Evolutionary conservation across 2,888 invertebrate genomes (phyloP).

Genomic region (Trisateles emortualis): DNA sequence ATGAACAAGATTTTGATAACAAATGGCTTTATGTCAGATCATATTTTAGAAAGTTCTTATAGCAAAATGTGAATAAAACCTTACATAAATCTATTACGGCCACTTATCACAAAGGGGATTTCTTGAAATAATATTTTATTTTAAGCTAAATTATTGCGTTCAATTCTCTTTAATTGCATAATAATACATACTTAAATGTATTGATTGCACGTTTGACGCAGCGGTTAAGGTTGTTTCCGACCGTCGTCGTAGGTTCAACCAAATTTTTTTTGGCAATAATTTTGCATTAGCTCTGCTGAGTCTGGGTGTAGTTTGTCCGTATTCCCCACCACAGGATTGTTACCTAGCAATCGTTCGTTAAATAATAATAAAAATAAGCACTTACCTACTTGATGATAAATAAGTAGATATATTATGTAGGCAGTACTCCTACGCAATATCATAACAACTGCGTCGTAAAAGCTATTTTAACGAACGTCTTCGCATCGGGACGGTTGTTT

Average conservation of each 20-base stretch:
- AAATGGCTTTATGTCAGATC: conserved; percentile 24
- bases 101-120: neutral
- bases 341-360: too few species aligned
- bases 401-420: conserved; percentile 29
- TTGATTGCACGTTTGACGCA: too few species aligned
- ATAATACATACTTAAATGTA: too few species aligned
- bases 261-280: too few species aligned
- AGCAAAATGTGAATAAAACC: conserved; percentile 14
- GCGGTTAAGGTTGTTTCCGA: too few species aligned
- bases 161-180: too few species aligned
- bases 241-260: too few species aligned
- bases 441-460: conserved; percentile 58
- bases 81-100: neutral
- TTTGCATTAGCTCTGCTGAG: too few species aligned
- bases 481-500: conserved; percentile 61
- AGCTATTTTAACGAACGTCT: conserved; percentile 64
- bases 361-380: conserved; percentile 11
- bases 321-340: too few species aligned
- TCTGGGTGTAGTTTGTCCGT: too few species aligned
- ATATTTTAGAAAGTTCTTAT: conserved; percentile 33
- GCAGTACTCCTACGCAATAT: conserved; percentile 44
- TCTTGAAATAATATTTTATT: conserved; percentile 6
- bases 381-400: conserved; percentile 21
- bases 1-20: conserved; percentile 38
- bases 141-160: conserved; percentile 12